phyloP scores from a whole-genome alignment of 1,140 invertebrate genomes.

The Pogonomyrmex californicus region DNA sequence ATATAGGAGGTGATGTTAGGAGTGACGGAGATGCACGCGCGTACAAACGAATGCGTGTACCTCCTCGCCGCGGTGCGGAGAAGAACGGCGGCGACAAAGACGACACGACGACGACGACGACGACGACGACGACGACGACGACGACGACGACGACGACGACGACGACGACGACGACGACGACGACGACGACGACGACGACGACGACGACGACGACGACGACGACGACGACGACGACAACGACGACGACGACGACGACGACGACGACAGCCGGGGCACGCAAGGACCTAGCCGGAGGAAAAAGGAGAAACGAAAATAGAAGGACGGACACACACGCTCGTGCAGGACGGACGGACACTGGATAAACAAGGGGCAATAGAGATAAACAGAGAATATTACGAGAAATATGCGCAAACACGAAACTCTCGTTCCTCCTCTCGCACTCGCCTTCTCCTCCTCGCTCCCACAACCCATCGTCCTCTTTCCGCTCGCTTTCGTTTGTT shows the following conservation, averaged over 20 bases:
- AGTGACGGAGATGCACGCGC: conserved; percentile 46
- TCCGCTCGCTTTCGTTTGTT: conserved; percentile 72
- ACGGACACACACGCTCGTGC: conserved; percentile 74
- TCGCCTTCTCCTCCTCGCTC: background rate
- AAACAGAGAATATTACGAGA: conserved; percentile 85
- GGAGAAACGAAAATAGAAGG: conserved; percentile 78
- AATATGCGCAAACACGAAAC: conserved; percentile 84
- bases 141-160: conserved; percentile 23
- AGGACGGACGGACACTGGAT: conserved; percentile 81
- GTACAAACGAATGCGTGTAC: conserved; percentile 63
- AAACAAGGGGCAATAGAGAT: conserved; percentile 86
- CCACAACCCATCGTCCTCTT: conserved; percentile 29
- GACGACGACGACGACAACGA: conserved; percentile 2
- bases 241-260: conserved; percentile 43
- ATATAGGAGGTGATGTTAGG: conserved; percentile 76
- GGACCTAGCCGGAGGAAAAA: conserved; percentile 76
- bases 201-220: background rate
- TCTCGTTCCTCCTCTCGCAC: conserved; percentile 69
- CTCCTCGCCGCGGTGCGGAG: conserved; percentile 56
- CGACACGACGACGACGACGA: conserved; percentile 34
- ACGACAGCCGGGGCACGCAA: conserved; percentile 70
- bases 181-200: conserved; percentile 54
- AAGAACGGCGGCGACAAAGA: background rate
- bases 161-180: conserved; percentile 57
- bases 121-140: conserved; percentile 62